Conservation (phyloP, 2,113 vertebrate genomes). For the Motacilla tschutschensis region DNA sequence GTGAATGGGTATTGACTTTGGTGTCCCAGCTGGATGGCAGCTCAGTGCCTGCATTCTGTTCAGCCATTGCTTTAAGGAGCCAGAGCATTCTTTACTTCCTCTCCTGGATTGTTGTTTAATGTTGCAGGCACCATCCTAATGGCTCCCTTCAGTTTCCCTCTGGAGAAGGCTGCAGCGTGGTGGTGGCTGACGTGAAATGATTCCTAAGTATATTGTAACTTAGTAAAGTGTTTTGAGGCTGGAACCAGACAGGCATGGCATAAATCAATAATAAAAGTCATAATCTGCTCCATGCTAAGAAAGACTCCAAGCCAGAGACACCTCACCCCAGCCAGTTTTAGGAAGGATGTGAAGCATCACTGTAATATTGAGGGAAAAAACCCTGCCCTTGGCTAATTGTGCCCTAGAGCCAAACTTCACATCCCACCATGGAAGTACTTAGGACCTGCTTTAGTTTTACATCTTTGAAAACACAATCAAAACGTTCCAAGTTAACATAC, state of each 20-base stretch:
- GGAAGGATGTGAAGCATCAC: slow-evolving; percentile 46
- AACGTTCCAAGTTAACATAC: neutral
- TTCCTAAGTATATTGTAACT: slow-evolving; percentile 54
- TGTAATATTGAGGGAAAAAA: neutral
- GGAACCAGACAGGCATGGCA: slow-evolving; percentile 50
- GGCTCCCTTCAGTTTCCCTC: slow-evolving; percentile 52
- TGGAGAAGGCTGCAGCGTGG: slow-evolving; percentile 17
- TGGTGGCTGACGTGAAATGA: slow-evolving; percentile 43
- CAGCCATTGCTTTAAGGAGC: slow-evolving; percentile 42
- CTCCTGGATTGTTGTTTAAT: slow-evolving; percentile 57
- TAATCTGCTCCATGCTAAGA: slow-evolving; percentile 32
- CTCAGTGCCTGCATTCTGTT: slow-evolving; percentile 48
- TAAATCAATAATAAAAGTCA: slow-evolving; percentile 56
- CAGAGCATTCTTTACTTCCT: slow-evolving; percentile 57
- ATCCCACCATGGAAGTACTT: neutral
- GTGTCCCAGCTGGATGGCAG: slow-evolving; percentile 58
- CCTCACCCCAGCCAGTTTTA: slow-evolving; percentile 11
- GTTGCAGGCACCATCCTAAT: slow-evolving; percentile 68
- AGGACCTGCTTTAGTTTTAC: neutral
- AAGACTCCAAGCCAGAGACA: slow-evolving; percentile 44
- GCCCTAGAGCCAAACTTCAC: neutral
- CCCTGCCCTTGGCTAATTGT: neutral
- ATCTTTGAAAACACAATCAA: neutral
- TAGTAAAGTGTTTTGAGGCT: slow-evolving; percentile 60
- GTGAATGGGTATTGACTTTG: slow-evolving; percentile 55